These are phyloP conservation scores for Bruchidius siliquastri DNA, from an alignment of 2,888 invertebrate genomes.

Conservation along the genomic window DNA sequence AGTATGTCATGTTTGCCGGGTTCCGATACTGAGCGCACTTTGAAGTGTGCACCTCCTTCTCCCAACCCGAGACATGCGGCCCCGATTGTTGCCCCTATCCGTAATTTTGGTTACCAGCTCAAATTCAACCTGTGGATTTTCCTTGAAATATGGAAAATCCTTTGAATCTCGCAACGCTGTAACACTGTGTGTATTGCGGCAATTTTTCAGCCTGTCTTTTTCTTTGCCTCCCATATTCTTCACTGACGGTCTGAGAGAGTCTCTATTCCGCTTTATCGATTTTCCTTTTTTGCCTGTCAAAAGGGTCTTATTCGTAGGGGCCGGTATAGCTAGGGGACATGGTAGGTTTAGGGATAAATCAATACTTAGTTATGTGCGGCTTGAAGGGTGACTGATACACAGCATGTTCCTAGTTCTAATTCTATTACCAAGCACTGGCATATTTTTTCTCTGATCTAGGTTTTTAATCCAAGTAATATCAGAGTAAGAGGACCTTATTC, in stretches of 20 bases:
- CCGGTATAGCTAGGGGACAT: neutral
- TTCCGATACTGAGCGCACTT: too few species aligned
- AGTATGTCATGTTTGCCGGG: too few species aligned
- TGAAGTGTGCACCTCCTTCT: too few species aligned
- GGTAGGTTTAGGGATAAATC: neutral
- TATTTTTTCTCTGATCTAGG: too few species aligned
- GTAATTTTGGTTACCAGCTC: too few species aligned
- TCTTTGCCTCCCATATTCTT: neutral
- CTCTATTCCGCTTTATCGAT: neutral
- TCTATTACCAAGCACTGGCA: too few species aligned
- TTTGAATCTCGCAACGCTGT: neutral
- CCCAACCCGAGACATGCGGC: too few species aligned
- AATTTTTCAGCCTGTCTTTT: neutral
- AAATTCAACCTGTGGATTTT: too few species aligned
- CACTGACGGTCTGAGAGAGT: neutral
- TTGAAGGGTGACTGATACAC: neutral
- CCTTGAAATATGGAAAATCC: neutral
- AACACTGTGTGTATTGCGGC: neutral
- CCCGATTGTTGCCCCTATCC: too few species aligned
- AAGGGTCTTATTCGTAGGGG: neutral
- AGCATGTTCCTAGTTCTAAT: neutral
- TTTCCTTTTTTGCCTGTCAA: neutral
- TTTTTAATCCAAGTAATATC: too few species aligned
- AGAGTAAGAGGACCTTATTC: too few species aligned
- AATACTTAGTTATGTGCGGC: neutral